Evolutionary conservation across 2,888 invertebrate genomes (phyloP), one percentile per base, ranked within the genome.

Genomic region (Nebria brevicollis): DNA sequence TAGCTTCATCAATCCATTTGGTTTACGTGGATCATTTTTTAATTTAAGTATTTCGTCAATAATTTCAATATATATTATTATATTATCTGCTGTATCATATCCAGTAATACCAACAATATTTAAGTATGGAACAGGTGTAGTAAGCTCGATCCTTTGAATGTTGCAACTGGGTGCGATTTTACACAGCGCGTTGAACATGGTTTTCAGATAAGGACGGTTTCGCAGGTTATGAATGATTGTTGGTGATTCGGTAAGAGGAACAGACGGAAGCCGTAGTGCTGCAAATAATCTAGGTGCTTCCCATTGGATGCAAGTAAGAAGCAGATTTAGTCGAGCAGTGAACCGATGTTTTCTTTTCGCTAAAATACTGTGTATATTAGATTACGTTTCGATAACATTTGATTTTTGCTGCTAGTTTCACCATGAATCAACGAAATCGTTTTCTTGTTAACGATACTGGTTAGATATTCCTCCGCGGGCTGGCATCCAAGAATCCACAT

Each of bases 31-130:
- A 7, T 85, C 86, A 85, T 89, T 88, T 85, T 86, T 88, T 34
- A 90, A 85, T 79, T 87, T 87, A 8, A 88, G 89, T 66, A 85
- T 85, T 13, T 88, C 86, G 85, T 90, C 89, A 73, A 90, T 84
- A n/a, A 90, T 84, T 85, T 91, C 90, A 72, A 91, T 85, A 84
- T 89, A 86, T 74, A 90, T 86, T 41, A 84, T 84, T 81, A 88
- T 88, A 70, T 86, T 86, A 83, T 85, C 85, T 75, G 86, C 85
- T 75, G 87, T 86, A 74, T 85, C 85, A 82, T 87, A 88, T 1
- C 88, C 89, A 65, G 86, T 86, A 54, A 89, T 87, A 34, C 89
- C 89, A 15, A 88, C 83, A 75, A 89, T 87, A 84, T 89, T 87
- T 73, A 89, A 83, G 82, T 87, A 85, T 7, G 89, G 89, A 75